Conservation (phyloP, 2,888 invertebrate genomes). For the Habrosyne pyritoides region DNA sequence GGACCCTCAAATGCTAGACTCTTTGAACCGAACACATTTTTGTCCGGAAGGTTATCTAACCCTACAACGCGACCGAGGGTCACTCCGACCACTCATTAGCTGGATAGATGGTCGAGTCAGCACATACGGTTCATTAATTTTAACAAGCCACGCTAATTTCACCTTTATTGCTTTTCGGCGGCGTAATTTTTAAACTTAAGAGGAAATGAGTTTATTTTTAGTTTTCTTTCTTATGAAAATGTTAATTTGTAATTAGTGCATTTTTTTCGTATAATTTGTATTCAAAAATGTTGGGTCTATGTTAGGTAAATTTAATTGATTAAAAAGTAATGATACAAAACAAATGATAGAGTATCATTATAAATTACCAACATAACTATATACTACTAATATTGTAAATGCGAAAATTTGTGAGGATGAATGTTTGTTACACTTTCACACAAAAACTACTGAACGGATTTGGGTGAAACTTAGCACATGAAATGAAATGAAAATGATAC, state of each 20-base stretch:
- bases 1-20: neutral
- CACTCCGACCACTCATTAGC: constrained; percentile 43
- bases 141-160: constrained; percentile 49
- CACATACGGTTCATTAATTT: constrained; percentile 59
- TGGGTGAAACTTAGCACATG: too few species aligned
- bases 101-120: constrained; percentile 53
- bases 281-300: too few species aligned
- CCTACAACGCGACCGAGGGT: constrained; percentile 29
- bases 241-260: constrained; percentile 11
- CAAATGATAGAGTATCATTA: too few species aligned
- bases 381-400: too few species aligned
- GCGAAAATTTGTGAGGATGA: too few species aligned
- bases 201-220: constrained; percentile 7
- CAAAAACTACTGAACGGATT: too few species aligned
- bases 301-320: too few species aligned
- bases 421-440: too few species aligned
- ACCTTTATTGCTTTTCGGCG: constrained; percentile 37
- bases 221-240: constrained; percentile 16
- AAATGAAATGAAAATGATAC: too few species aligned
- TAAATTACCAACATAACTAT: too few species aligned
- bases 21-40: constrained; percentile 15
- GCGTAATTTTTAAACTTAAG: constrained; percentile 20
- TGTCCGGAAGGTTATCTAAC: constrained; percentile 30
- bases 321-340: too few species aligned
- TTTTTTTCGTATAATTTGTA: too few species aligned